Conservation (phyloP, 2,113 vertebrate species). For the Brienomyrus brachyistius region DNA sequence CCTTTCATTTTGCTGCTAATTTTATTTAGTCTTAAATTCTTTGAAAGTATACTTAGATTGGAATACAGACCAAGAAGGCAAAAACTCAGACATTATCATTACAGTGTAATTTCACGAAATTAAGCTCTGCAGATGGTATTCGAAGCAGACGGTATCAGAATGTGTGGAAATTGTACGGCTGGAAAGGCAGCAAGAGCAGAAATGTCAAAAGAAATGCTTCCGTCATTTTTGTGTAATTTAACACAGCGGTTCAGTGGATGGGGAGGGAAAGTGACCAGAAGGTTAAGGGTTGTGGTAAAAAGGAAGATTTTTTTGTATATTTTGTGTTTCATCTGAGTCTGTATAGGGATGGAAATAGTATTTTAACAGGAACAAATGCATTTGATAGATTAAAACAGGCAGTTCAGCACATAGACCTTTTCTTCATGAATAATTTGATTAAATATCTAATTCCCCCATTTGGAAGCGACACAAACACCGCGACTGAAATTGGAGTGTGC, state of each 20-base stretch:
- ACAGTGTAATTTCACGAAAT: background rate
- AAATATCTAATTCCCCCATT: background rate
- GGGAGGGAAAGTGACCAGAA: background rate
- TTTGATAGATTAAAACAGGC: background rate
- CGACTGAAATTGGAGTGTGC: background rate
- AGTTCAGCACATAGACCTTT: background rate
- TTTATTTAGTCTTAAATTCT: background rate
- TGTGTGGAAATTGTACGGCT: background rate
- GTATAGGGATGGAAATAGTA: background rate
- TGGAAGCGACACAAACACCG: background rate
- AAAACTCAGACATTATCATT: background rate
- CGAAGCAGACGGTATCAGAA: background rate
- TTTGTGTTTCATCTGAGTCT: background rate
- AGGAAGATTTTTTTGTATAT: background rate
- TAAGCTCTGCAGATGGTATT: background rate
- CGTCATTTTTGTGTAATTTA: background rate
- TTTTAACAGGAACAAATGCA: background rate
- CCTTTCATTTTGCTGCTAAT: background rate
- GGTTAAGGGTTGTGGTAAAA: background rate
- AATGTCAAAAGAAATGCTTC: background rate
- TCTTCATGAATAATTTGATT: background rate
- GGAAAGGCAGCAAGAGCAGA: background rate
- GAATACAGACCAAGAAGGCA: background rate
- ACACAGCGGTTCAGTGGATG: background rate
- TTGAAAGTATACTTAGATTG: background rate